Evolutionary conservation across 1,140 invertebrate genomes (phyloP), one percentile per base, ranked within the genome.

Genomic region (Metopolophium dirhodum): DNA sequence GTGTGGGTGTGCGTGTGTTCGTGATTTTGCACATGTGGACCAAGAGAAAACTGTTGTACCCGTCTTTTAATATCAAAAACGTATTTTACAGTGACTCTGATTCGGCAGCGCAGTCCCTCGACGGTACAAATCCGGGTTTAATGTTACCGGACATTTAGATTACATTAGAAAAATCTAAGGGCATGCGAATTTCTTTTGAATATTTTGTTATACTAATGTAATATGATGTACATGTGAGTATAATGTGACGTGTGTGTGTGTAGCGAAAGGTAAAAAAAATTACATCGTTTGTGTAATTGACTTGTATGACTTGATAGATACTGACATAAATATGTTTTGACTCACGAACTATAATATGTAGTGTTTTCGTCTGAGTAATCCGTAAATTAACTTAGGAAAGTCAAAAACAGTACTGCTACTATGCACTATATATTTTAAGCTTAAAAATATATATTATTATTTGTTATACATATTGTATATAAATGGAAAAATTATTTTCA

Each of bases 51-150:
- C 61, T 68, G 61, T 30, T 68, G 61, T 68, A n/a, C 61, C 61
- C 26, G 83, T 86, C 37, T 86, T 86, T 45, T 47, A 86, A 86
- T 86, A 47, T 86, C 26, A 86, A 86, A 86, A 86, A 47, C 85
- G 26, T n/a, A 86, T 86, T 86, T 86, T 47, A 47, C 23, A 30
- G 37, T 86, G 37, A 86, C 45, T 47, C 45, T 14, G 45, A 86
- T 47, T 86, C 85, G 85, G 7, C 85, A 30, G 30, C 18, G 45
- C 11, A 77, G 61, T 77, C 37, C 37, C 37, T 86, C 41, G 45
- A 45, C 83, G 35, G 11, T 85, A 26, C 45, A 49, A 86, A 86
- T 45, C 85, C 85, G 85, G 85, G 11, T 86, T 86, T 86, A 86
- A 77, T 85, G 37, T 41, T 41, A 26, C 22, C 83, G 83, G 83